Percentiles rank a stretch among this genome's conserved stretches.
phyloP scores from a whole-genome alignment of 1,140 invertebrate species.

The Drosophila bipectinata region DNA sequence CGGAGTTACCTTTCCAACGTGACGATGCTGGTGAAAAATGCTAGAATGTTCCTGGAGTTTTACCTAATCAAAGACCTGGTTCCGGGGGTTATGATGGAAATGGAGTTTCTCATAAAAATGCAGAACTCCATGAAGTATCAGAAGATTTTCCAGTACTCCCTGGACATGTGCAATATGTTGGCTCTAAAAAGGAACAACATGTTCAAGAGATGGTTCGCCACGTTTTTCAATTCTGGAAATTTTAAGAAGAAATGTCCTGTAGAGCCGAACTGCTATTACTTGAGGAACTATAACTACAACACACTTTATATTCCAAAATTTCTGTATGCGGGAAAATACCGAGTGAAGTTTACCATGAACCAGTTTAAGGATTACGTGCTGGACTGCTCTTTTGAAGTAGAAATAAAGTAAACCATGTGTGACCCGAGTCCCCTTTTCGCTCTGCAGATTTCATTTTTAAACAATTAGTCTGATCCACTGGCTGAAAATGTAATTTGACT shows the following conservation, averaged over 20 bases:
- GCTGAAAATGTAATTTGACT: neutral
- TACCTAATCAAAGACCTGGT: constrained; percentile 24
- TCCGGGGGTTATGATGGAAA: constrained; percentile 33
- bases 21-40: constrained; percentile 14
- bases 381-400: constrained; percentile 24
- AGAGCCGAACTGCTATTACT: constrained; percentile 26
- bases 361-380: constrained; percentile 40
- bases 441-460: constrained; percentile 16
- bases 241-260: constrained; percentile 41
- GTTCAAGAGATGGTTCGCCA: constrained; percentile 53
- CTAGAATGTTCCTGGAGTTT: constrained; percentile 37
- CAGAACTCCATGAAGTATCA: constrained; percentile 40
- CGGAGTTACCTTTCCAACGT: constrained; percentile 49
- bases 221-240: constrained; percentile 36
- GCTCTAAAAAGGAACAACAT: constrained; percentile 36
- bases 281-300: constrained; percentile 44
- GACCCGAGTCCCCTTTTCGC: neutral
- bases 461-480: constrained; percentile 20
- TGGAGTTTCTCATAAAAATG: constrained; percentile 51
- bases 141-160: constrained; percentile 48
- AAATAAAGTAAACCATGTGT: constrained; percentile 39
- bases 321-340: constrained; percentile 33
- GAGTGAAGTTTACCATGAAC: constrained; percentile 25
- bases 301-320: constrained; percentile 42
- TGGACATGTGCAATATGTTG: constrained; percentile 59